A percentile compares a stretch with the other conserved stretches of the same genome.
These are phyloP conservation scores for Gallinago solitaria DNA, from an alignment of 2,797 vertebrate genomes.

Conservation along the genomic window DNA sequence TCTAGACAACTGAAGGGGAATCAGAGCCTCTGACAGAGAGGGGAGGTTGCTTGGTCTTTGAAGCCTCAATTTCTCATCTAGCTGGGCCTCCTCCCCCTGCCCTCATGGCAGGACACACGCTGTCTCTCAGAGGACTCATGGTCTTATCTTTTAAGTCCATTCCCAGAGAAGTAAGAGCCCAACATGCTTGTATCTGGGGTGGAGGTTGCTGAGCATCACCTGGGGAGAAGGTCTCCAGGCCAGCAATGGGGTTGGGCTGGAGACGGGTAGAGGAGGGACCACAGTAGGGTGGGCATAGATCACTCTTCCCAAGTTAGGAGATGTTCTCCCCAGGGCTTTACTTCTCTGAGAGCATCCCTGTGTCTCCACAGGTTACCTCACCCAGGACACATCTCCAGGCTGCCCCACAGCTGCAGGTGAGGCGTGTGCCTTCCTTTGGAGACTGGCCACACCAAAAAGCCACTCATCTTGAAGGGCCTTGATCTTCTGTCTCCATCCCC, in stretches of 20 bases:
- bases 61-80: not conserved
- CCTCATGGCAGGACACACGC: accelerated
- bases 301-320: not conserved
- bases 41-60: not conserved
- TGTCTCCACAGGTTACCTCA: not conserved
- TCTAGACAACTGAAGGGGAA: not conserved
- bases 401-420: not conserved
- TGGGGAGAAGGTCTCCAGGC: not conserved
- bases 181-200: not conserved
- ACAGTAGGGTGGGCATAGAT: not conserved
- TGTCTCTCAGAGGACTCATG: not conserved
- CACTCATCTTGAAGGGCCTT: not conserved
- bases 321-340: not conserved
- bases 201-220: not conserved
- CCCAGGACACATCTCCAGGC: not conserved
- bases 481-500: not conserved
- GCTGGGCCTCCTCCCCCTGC: not conserved
- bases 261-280: not conserved
- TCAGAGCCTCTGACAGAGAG: not conserved
- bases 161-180: not conserved
- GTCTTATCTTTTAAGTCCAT: too few species aligned
- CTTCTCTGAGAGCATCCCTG: not conserved
- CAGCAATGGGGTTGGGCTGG: not conserved
- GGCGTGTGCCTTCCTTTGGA: not conserved
- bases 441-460: not conserved